These are phyloP conservation scores for Diplodus sargus DNA, from an alignment of 2,797 vertebrate genomes.

Conservation along the genomic window DNA sequence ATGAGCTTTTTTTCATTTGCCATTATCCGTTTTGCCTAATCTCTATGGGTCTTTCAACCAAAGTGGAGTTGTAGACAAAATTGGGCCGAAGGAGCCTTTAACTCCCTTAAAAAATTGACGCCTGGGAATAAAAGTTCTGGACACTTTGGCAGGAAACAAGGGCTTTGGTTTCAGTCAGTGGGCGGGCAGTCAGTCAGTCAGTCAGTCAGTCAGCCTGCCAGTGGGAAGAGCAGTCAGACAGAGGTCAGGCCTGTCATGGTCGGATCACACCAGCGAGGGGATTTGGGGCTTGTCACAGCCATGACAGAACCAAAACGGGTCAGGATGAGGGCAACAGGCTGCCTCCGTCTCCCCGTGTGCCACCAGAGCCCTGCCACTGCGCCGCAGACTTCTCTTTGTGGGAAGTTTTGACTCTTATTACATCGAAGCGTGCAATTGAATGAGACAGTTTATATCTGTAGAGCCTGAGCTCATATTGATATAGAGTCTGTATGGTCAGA, in stretches of 20 bases:
- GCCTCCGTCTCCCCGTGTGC: conserved; percentile 26
- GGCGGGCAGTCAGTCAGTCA: background rate
- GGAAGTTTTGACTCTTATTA: conserved; percentile 16
- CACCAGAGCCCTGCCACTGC: conserved; percentile 1
- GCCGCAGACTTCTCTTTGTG: conserved; percentile 30
- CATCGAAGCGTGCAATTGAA: conserved; percentile 4
- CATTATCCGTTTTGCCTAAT: too few species aligned
- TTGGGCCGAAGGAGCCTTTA: too few species aligned
- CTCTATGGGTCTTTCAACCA: too few species aligned
- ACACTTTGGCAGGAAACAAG: too few species aligned
- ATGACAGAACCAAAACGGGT: conserved; percentile 61
- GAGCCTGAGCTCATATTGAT: background rate
- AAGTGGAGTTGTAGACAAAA: too few species aligned
- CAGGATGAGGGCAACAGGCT: conserved; percentile 45
- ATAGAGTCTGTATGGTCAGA: background rate
- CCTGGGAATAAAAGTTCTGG: too few species aligned
- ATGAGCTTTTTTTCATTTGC: too few species aligned
- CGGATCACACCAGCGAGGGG: conserved; percentile 44
- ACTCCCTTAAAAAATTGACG: too few species aligned
- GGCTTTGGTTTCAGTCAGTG: background rate
- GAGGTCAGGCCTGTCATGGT: conserved; percentile 52
- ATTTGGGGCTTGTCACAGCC: conserved; percentile 49
- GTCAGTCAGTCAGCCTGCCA: conserved; percentile 39
- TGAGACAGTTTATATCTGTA: background rate
- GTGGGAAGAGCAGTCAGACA: conserved; percentile 50